Base-by-base conservation (phyloP, 1,140 invertebrate genomes). In the Portunus trituberculatus region DNA sequence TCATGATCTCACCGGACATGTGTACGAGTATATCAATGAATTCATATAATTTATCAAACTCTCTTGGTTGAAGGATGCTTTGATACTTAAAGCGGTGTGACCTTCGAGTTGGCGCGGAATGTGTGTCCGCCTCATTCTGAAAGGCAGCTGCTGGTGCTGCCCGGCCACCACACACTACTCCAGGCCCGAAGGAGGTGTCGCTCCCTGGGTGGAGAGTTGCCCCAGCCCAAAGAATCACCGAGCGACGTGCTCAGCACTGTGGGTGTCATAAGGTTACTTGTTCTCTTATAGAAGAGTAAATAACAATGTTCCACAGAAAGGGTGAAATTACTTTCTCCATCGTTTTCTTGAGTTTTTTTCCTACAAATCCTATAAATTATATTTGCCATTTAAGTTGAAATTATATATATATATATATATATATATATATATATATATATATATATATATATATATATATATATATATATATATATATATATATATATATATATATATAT, bases 391-490 rank as follows among this genome's bases (percentile, higher is more conserved):
- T 10, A 59, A 20, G 52, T 1, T 59, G 52, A 14, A 52, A 52
- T 14, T 52, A 7, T 52, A 52, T 52, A 52, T 14, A 28, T 52
- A 91, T 91, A 91, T 91, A 91, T 91, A 46, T 46, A 90, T 90
- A 46, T 90, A 90, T 90, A 46, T 90, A 90, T 90, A 90, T 90
- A 90, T 90, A 90, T 90, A 90, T 90, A 46, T 90, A 90, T 90
- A 90, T 90, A 90, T 90, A 90, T 90, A 90, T 90, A 90, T 90
- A 90, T 90, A 90, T 90, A 90, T 90, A 90, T 90, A 90, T 90
- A 90, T 90, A 90, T 90, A 90, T 90, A 46, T 46, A 90, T 90
- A 90, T 90, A 90, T 90, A 90, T 90, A 90, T 90, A 90, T 39
- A 90, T 90, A 39, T 90, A 90, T 90, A 90, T 90, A 90, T 90